These are phyloP conservation scores for Sylvicola cinctus DNA, from an alignment of 2,888 invertebrate genomes.

Conservation along the genomic window DNA sequence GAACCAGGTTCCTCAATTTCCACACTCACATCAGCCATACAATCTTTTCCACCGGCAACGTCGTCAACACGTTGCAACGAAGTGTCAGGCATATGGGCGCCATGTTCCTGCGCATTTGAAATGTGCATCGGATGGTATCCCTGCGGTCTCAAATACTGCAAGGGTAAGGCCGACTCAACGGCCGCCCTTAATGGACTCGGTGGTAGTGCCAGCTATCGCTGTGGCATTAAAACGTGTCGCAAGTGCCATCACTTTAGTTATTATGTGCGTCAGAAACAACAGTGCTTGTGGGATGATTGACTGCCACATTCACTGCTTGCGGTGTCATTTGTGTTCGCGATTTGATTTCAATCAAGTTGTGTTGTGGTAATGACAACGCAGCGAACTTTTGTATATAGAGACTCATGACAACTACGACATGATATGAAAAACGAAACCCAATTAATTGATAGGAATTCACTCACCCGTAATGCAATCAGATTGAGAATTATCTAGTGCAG, in stretches of 20 bases:
- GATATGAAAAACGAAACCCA: too few relatives aligned
- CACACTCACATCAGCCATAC: slow-evolving; percentile 48
- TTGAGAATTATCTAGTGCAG: too few relatives aligned
- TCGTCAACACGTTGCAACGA: slow-evolving; percentile 37
- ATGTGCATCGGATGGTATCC: slow-evolving; percentile 91
- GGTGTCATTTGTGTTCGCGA: too few relatives aligned
- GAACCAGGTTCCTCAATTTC: slow-evolving; percentile 46
- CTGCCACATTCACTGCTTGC: too few relatives aligned
- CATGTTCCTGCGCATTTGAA: slow-evolving; percentile 72
- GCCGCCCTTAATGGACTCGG: slow-evolving; percentile 25
- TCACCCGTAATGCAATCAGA: too few relatives aligned
- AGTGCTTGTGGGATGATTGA: slow-evolving; percentile 66
- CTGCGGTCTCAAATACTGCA: slow-evolving; percentile 87
- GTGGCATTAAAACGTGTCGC: slow-evolving; percentile 89
- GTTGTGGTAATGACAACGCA: too few relatives aligned
- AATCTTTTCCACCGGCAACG: slow-evolving; percentile 38
- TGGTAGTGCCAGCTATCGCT: slow-evolving; percentile 53
- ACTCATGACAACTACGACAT: too few relatives aligned
- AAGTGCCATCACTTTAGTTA: slow-evolving; percentile 77
- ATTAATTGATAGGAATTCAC: too few relatives aligned
- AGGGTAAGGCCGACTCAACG: slow-evolving; percentile 47
- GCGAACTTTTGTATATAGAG: too few relatives aligned
- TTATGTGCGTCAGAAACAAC: slow-evolving; percentile 63
- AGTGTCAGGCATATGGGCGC: slow-evolving; percentile 43
- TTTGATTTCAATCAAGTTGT: too few relatives aligned